Evolutionary conservation across 2,888 invertebrate genomes (phyloP).

Genomic region (Euzophera pinguis): DNA sequence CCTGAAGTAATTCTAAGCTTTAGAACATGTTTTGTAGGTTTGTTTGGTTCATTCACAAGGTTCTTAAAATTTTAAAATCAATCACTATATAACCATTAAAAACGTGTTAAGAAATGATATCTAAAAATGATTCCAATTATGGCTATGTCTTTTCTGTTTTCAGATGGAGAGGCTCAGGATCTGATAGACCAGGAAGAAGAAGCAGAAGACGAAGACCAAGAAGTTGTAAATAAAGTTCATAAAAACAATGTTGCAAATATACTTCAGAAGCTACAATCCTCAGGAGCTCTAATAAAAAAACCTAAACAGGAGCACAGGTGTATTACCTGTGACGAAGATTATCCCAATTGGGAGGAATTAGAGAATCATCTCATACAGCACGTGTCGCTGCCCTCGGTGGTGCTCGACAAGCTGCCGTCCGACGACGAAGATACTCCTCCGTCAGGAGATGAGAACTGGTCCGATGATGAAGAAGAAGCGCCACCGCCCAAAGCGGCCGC

Average conservation of each 20-base stretch:
- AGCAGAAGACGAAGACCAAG: slow-evolving; percentile 31
- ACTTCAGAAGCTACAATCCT: slow-evolving; percentile 57
- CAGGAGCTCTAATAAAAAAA: slow-evolving; percentile 57
- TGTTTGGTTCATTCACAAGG: too few relatives aligned
- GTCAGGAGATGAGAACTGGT: slow-evolving; percentile 69
- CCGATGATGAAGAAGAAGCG: slow-evolving; percentile 60
- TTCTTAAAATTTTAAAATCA: too few relatives aligned
- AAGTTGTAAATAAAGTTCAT: slow-evolving; percentile 21
- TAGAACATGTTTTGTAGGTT: too few relatives aligned
- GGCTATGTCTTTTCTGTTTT: background rate
- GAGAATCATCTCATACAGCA: slow-evolving; percentile 77
- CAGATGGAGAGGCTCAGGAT: slow-evolving; percentile 35
- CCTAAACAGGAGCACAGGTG: slow-evolving; percentile 68
- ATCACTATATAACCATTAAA: too few relatives aligned
- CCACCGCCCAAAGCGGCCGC: slow-evolving; percentile 32
- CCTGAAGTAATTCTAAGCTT: too few relatives aligned
- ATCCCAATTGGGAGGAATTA: slow-evolving; percentile 61
- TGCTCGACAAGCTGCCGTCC: slow-evolving; percentile 73
- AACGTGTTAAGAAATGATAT: too few relatives aligned
- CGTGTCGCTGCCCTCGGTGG: slow-evolving; percentile 75
- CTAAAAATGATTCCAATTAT: background rate
- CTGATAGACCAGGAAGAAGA: slow-evolving; percentile 28
- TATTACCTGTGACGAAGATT: slow-evolving; percentile 74
- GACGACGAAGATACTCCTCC: slow-evolving; percentile 67
- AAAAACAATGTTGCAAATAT: slow-evolving; percentile 52